Percentiles rank a stretch among this genome's conserved stretches.
phyloP scores from a whole-genome alignment of 2,797 vertebrate genomes.

The Helicolenus hilgendorfi region DNA sequence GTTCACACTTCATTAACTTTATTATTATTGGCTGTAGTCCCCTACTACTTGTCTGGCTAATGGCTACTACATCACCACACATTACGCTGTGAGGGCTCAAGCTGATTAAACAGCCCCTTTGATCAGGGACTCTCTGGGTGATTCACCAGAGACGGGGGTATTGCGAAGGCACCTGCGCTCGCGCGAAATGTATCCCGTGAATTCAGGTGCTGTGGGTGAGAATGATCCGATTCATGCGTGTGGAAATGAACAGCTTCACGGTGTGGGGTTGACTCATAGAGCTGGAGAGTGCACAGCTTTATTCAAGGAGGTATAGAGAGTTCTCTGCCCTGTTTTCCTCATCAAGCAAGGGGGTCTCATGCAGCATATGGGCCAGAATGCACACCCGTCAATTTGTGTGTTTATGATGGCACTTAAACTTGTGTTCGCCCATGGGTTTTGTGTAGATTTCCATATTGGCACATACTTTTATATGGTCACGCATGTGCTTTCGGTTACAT shows the following conservation, averaged over 20 bases:
- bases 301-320: conserved; percentile 7
- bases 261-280: conserved; percentile 7
- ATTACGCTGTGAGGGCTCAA: neutral
- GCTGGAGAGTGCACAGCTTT: conserved; percentile 8
- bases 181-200: conserved; percentile 1
- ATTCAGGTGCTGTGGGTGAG: conserved; percentile 9
- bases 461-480: neutral
- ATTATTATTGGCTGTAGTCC: neutral
- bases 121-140: conserved; percentile 1
- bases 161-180: neutral
- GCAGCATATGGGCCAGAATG: neutral
- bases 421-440: neutral
- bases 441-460: neutral
- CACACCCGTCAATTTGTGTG: neutral
- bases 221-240: neutral
- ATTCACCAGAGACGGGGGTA: neutral
- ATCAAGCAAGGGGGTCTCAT: neutral
- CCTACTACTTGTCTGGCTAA: conserved; percentile 17
- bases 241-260: conserved; percentile 21
- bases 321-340: conserved; percentile 3
- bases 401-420: neutral
- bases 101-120: conserved; percentile 30
- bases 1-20: neutral
- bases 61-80: conserved; percentile 6
- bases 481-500: neutral